Conservation (phyloP, 37 sponge, comb jelly and placozoan species). For the Aplysina aerophoba region DNA sequence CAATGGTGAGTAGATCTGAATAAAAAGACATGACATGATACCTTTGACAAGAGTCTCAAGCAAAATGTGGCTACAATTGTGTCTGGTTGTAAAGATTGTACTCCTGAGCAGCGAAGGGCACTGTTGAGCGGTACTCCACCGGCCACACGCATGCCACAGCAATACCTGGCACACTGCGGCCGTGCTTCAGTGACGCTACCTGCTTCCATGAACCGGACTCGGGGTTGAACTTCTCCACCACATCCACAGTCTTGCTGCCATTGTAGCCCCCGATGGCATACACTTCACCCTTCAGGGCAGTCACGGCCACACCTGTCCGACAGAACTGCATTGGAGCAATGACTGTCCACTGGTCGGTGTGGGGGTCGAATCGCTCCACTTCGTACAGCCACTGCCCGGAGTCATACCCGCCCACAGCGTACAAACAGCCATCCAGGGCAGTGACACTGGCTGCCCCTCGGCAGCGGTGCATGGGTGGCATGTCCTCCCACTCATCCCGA, state of each 20-base stretch:
- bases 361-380: slow-evolving; percentile 86
- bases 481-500: slow-evolving; percentile 88
- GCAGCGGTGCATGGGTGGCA: slow-evolving; percentile 89
- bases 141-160: slow-evolving; percentile 90
- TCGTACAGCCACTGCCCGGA: slow-evolving; percentile 93
- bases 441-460: slow-evolving; percentile 88
- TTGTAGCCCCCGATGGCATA: slow-evolving; percentile 93
- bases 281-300: slow-evolving; percentile 87
- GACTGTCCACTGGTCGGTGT: slow-evolving; percentile 76
- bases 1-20: no score
- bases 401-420: slow-evolving; percentile 91
- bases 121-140: slow-evolving; percentile 42
- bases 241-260: slow-evolving; percentile 89
- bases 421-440: slow-evolving; percentile 78
- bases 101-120: slow-evolving; percentile 6
- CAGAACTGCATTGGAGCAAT: slow-evolving; percentile 84
- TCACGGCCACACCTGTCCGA: slow-evolving; percentile 92
- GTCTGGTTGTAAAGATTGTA: slow-evolving; percentile 9
- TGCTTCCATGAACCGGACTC: slow-evolving; percentile 82
- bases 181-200: slow-evolving; percentile 74
- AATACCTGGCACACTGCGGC: slow-evolving; percentile 88
- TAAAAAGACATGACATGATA: no score
- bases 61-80: neutral
- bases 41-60: no score
- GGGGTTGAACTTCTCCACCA: slow-evolving; percentile 87